phyloP scores from a whole-genome alignment of 2,797 vertebrate species.

The Anas flavirostris region DNA sequence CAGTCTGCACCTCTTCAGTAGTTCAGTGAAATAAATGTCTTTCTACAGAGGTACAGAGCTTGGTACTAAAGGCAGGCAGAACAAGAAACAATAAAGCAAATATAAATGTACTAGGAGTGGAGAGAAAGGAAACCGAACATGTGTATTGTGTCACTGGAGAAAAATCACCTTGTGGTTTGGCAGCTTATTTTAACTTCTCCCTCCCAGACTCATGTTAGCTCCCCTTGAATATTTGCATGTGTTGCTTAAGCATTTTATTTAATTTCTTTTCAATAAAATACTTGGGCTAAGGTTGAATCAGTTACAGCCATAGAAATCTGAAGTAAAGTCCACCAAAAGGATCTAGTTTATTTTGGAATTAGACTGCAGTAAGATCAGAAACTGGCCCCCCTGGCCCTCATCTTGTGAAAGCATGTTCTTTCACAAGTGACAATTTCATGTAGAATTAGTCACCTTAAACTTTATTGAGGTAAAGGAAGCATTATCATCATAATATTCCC shows the following conservation, averaged over 20 bases:
- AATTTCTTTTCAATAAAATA: conserved; percentile 2
- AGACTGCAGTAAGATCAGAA: background rate
- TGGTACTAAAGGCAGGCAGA: background rate
- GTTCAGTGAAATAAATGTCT: background rate
- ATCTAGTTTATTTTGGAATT: background rate
- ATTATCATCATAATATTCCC: background rate
- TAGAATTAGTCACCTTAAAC: background rate
- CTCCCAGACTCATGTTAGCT: background rate
- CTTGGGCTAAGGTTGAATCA: background rate
- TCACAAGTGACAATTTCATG: background rate
- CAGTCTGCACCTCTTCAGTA: background rate
- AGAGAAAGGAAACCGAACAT: background rate
- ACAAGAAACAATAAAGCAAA: background rate
- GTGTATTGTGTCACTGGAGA: background rate
- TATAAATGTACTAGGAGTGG: background rate
- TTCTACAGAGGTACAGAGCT: background rate
- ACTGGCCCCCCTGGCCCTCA: background rate
- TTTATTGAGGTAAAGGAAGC: background rate
- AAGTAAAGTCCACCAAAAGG: background rate
- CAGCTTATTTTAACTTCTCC: background rate
- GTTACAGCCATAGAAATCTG: background rate
- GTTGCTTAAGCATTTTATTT: background rate
- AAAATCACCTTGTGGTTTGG: conserved; percentile 3
- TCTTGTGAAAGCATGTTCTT: background rate
- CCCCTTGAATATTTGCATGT: background rate